A percentile compares a stretch with the other conserved stretches of the same genome.
phyloP scores from a whole-genome alignment of 2,888 invertebrate species.

The Hirtodrosophila histrioides region DNA sequence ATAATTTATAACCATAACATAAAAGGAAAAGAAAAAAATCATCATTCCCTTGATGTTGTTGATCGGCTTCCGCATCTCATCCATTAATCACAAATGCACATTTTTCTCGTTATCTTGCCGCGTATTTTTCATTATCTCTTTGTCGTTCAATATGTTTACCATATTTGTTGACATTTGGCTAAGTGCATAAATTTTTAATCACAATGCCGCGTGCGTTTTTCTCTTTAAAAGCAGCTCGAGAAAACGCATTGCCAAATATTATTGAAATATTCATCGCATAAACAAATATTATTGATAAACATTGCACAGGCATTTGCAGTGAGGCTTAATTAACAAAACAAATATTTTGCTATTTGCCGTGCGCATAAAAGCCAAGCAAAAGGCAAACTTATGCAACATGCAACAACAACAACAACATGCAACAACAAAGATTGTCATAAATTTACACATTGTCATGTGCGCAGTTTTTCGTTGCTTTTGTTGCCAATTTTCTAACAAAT shows the following conservation, averaged over 20 bases:
- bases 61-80: constrained; percentile 47
- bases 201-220: no score
- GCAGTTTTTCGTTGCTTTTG: constrained; percentile 34
- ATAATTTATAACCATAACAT: constrained; percentile 42
- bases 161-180: constrained; percentile 45
- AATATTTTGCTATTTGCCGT: constrained; percentile 70
- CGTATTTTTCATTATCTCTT: constrained; percentile 21
- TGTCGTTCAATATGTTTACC: constrained; percentile 32
- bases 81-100: constrained; percentile 52
- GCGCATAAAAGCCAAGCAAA: constrained; percentile 58
- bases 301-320: constrained; percentile 42
- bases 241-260: constrained; percentile 68
- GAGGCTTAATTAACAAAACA: constrained; percentile 76
- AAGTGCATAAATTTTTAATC: constrained; percentile 49
- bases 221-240: constrained; percentile 15
- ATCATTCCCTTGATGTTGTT: constrained; percentile 13
- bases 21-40: constrained; percentile 4
- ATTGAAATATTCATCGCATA: constrained; percentile 42
- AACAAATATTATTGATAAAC: constrained; percentile 65
- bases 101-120: constrained; percentile 3
- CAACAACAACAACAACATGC: constrained; percentile 26
- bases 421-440: constrained; percentile 60
- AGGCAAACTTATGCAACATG: constrained; percentile 51
- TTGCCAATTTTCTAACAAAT: constrained; percentile 75
- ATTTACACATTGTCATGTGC: constrained; percentile 75